A percentile compares a stretch with the other conserved stretches of the same genome.
Evolutionary conservation across 2,113 vertebrate species (phyloP).

Genomic region (Coracopsis vasa): DNA sequence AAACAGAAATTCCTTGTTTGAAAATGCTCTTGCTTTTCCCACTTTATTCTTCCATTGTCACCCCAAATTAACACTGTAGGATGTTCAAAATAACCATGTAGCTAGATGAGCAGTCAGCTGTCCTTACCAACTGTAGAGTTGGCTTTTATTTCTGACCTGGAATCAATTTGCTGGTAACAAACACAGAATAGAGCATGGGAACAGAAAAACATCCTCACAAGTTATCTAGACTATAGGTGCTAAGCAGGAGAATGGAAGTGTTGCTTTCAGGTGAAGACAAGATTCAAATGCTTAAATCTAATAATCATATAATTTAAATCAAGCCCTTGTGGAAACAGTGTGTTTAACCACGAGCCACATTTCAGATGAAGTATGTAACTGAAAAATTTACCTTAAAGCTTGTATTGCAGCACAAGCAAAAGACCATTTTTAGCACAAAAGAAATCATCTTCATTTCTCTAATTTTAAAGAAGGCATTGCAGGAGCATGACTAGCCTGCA

Average conservation of each 20-base stretch:
- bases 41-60: background rate
- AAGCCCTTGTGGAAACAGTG: background rate
- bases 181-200: background rate
- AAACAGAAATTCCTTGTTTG: background rate
- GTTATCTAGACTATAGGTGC: background rate
- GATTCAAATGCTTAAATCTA: background rate
- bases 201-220: background rate
- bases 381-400: background rate
- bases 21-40: background rate
- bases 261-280: background rate
- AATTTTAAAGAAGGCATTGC: background rate
- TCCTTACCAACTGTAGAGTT: background rate
- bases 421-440: background rate
- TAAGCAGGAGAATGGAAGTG: background rate
- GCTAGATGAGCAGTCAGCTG: background rate
- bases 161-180: background rate
- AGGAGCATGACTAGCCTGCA: background rate
- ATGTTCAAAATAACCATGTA: background rate
- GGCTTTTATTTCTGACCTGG: background rate
- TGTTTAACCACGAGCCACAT: background rate
- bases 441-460: rapidly evolving
- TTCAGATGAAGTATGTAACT: background rate
- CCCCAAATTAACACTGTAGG: background rate
- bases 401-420: background rate
- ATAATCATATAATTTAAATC: background rate